Evolutionary conservation across 2,888 invertebrate species (phyloP), one percentile per base, ranked within the genome.

Genomic region (Eulithis prunata): DNA sequence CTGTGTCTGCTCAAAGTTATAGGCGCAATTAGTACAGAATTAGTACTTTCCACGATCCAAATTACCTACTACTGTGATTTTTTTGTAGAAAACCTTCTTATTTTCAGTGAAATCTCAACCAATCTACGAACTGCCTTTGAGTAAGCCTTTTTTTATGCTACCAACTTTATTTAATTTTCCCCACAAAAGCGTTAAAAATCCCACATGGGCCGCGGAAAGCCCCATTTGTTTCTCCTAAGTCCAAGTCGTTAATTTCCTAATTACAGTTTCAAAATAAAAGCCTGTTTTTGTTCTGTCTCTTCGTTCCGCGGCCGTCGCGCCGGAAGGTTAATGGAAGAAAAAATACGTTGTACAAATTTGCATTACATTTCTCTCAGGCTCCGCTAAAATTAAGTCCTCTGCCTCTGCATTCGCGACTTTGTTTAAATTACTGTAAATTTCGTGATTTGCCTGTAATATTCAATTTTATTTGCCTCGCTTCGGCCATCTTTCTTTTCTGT

Each of bases 341-440:
- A 90, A 93, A 91, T 89, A 91, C 88, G 84, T 81, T 89, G 91
- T 91, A 91, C 90, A 90, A 93, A 92, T 93, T 93, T 93, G 86
- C 92, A 91, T 92, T 90, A 86, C 88, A 89, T 90, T 91, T 91
- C 72, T 85, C 86, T 91, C 61, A 58, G 64, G 43, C 67, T 67
- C 61, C 41, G 61, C 64, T 85, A 77, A 91, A 91, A 91, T 91
- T 89, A 90, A 90, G 90, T 86, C 84, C 79, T 84, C 80, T 78
- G 82, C 79, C 83, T 80, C 83, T 83, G 84, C 83, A 86, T 87
- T 83, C 79, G 84, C 85, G 84, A 85, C 86, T 86, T 89, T 89
- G 87, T 91, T 91, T 88, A 89, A 90, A 90, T 89, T 88, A 89
- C 86, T 81, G 78, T 84, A 83, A 87, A 87, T 85, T 86, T 79